A percentile compares a stretch with the other conserved stretches of the same genome.
phyloP scores from a whole-genome alignment of 2,113 vertebrate genomes.

The Sprattus sprattus region DNA sequence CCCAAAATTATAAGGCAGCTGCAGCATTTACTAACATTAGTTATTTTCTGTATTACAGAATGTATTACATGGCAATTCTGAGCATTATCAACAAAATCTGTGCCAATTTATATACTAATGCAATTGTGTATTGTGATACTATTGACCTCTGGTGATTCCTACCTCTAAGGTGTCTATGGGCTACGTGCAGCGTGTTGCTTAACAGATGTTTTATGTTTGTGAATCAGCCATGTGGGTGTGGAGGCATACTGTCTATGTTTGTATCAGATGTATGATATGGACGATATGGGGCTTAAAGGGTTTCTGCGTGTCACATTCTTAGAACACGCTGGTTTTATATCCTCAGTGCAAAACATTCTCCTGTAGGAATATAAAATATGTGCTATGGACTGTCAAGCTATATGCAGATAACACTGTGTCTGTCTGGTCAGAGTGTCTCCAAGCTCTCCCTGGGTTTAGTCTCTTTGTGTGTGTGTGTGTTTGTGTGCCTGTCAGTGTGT shows the following conservation, averaged over 20 bases:
- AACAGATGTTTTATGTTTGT: neutral
- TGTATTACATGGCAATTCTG: neutral
- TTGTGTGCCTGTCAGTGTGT: neutral
- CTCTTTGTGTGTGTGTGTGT: neutral
- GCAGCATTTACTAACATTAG: neutral
- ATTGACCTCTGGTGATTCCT: neutral
- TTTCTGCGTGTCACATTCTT: neutral
- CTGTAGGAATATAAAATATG: neutral
- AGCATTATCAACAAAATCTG: neutral
- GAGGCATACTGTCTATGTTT: neutral
- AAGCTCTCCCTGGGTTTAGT: neutral
- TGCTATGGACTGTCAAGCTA: neutral
- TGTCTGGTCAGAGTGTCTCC: constrained; percentile 9
- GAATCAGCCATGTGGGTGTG: neutral
- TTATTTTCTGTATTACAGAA: neutral
- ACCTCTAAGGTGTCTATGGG: neutral
- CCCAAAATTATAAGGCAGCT: neutral
- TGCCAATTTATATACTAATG: neutral
- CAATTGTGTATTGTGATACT: neutral
- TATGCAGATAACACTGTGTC: neutral
- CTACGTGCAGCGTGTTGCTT: neutral
- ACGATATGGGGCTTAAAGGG: neutral
- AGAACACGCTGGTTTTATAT: neutral
- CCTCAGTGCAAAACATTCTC: neutral
- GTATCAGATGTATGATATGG: neutral